A percentile compares a stretch with the other conserved stretches of the same genome.
These are phyloP conservation scores for Crax fasciolata DNA, from an alignment of 2,797 vertebrate species.

Conservation along the genomic window DNA sequence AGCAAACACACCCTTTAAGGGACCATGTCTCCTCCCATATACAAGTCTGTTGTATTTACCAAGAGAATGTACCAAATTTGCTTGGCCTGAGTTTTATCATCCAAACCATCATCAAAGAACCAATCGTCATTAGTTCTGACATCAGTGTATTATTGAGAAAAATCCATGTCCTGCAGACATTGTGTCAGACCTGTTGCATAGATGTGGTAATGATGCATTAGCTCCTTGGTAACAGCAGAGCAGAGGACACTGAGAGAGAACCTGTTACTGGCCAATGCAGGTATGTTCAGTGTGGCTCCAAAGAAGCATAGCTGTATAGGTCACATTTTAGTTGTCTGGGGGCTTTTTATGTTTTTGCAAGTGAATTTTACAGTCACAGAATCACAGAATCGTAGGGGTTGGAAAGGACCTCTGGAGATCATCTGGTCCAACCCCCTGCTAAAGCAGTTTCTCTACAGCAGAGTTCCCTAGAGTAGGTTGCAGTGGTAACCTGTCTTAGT, in stretches of 20 bases:
- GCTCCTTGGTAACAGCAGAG: neutral
- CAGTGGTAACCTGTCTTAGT: neutral
- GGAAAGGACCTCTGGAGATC: too few relatives aligned
- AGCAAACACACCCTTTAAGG: neutral
- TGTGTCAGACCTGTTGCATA: fast-evolving
- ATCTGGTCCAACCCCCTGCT: too few relatives aligned
- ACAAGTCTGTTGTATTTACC: neutral
- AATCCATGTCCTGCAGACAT: neutral
- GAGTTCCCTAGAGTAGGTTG: too few relatives aligned
- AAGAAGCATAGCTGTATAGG: neutral
- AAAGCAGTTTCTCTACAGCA: too few relatives aligned
- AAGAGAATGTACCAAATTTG: neutral
- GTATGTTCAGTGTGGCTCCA: neutral
- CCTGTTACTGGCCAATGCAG: neutral
- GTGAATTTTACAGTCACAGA: neutral
- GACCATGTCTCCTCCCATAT: neutral
- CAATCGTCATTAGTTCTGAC: neutral
- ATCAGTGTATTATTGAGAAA: neutral
- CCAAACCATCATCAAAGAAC: neutral
- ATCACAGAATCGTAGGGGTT: too few relatives aligned
- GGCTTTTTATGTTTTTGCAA: neutral
- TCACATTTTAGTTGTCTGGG: neutral
- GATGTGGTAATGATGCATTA: neutral
- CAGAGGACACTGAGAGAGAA: neutral
- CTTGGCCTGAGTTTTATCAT: neutral